Evolutionary conservation across 2,797 vertebrate genomes (phyloP), one percentile per base, ranked within the genome.

Genomic region (Halcyon smyrnensis): DNA sequence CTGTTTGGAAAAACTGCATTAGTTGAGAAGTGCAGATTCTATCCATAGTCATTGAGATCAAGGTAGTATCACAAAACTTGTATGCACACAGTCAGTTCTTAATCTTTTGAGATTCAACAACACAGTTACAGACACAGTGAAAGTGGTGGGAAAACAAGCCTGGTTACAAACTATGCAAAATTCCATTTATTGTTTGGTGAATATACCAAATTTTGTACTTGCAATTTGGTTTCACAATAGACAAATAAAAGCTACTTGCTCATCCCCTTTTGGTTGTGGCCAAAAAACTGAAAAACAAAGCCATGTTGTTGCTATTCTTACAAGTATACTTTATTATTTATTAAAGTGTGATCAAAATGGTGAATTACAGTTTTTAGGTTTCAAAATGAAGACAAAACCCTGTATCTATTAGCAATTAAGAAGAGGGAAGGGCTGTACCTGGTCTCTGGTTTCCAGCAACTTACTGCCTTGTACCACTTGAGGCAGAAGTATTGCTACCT

Each of bases 51-150:
- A 15, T 82, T 79, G 46, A 65, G 18, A 59, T 17, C 11, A 60
- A 84, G 6, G 3, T 21, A 68, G 15, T 30, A 13, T 37, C 16
- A 25, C 20, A 71, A 68, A 64, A 68, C 8, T 46, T 64, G 16
- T 7, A 32, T 16, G 13, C 4, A 14, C 4, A 28, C 8, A 32
- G 25, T 23, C 74, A 45, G 43, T 45, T 45, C 25, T 81, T 71
- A 41, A 56, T 75, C 65, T 60, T 65, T 51, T 32, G 32, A 70
- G 20, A 7, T 32, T 87, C 34, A 71, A 17, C 8, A 68, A 25
- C 0, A 0, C 21, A 43, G 15, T 46, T 78, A 67, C n/a, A 67
- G 43, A 59, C 9, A 11, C n/a, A 2, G 7, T 48, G 20, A 53
- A 73, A 77, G 8, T 13, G 18, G 39, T 28, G 32, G 15, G 7